Conservation (phyloP, 2,888 invertebrate genomes). For the Mesorhabditis spiculigera region DNA sequence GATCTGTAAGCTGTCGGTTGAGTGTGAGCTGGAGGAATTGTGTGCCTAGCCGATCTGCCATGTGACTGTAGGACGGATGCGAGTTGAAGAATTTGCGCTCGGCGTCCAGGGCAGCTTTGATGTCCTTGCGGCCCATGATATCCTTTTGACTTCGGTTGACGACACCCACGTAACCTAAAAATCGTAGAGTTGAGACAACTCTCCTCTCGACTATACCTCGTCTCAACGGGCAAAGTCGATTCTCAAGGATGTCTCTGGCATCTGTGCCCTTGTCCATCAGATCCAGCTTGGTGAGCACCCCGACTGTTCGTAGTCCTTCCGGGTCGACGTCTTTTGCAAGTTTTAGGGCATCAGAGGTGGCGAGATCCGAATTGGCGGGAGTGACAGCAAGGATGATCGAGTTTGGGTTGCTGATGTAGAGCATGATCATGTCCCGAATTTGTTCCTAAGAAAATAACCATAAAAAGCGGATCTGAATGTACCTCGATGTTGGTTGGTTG, state of each 20-base stretch:
- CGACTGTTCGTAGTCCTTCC: slow-evolving; percentile 90
- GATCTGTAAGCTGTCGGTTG: slow-evolving; percentile 96
- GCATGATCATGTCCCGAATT: slow-evolving; percentile 65
- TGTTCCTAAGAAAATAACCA: slow-evolving; percentile 57
- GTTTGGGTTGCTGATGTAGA: slow-evolving; percentile 57
- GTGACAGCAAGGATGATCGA: slow-evolving; percentile 59
- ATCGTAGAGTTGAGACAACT: slow-evolving; percentile 63
- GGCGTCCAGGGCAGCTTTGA: slow-evolving; percentile 84
- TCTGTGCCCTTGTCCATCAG: slow-evolving; percentile 99
- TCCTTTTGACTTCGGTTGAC: slow-evolving; percentile 95
- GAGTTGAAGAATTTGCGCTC: slow-evolving; percentile 96
- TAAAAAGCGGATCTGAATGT: too few species aligned
- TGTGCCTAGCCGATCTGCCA: slow-evolving; percentile 94
- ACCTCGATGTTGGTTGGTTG: slow-evolving; percentile 65
- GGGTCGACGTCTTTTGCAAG: slow-evolving; percentile 68
- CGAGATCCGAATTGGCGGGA: slow-evolving; percentile 67
- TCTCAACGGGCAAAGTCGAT: slow-evolving; percentile 84
- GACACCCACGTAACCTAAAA: slow-evolving; percentile 83
- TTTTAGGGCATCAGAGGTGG: slow-evolving; percentile 96
- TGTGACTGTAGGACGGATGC: slow-evolving; percentile 79
- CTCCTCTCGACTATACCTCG: background rate
- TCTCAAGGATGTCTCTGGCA: slow-evolving; percentile 92
- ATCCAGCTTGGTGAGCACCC: slow-evolving; percentile 96
- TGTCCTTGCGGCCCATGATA: slow-evolving; percentile 95
- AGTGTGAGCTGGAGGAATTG: slow-evolving; percentile 90